Conservation (phyloP, 2,797 vertebrate species). For the Myotis myotis region DNA sequence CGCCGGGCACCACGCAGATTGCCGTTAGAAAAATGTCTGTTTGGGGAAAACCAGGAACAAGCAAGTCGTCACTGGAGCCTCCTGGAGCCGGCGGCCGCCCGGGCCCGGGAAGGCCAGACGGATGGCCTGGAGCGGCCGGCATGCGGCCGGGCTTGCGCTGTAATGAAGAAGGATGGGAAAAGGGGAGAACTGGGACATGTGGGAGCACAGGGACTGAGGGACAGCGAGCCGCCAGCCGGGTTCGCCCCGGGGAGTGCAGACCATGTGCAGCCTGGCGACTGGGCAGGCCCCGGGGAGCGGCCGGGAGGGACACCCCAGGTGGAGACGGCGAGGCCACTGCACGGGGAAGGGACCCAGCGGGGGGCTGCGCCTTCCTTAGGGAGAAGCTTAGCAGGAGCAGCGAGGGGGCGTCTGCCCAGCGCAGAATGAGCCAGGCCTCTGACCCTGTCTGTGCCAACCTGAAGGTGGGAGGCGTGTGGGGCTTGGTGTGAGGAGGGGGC, state of each 20-base stretch:
- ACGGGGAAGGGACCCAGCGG: no score
- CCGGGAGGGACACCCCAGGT: background rate
- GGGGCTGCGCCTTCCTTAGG: rapidly evolving
- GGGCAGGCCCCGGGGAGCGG: no score
- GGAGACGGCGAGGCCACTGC: rapidly evolving
- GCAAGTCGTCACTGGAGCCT: rapidly evolving
- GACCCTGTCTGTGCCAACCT: background rate
- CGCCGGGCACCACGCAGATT: background rate
- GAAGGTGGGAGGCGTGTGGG: background rate
- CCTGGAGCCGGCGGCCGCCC: background rate
- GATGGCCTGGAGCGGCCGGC: rapidly evolving
- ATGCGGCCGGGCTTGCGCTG: rapidly evolving
- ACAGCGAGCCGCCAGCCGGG: background rate
- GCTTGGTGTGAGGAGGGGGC: rapidly evolving
- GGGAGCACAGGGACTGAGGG: no score
- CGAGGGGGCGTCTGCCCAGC: rapidly evolving
- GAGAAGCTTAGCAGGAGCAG: background rate
- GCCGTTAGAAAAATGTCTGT: background rate
- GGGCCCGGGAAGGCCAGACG: rapidly evolving
- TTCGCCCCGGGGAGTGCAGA: background rate
- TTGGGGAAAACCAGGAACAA: background rate
- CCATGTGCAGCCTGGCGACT: background rate
- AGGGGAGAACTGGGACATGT: background rate
- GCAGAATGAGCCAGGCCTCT: background rate
- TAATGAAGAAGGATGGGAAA: background rate